These are phyloP conservation scores for Mormyrus lacerda DNA, from an alignment of 2,113 vertebrate genomes.

Conservation along the genomic window DNA sequence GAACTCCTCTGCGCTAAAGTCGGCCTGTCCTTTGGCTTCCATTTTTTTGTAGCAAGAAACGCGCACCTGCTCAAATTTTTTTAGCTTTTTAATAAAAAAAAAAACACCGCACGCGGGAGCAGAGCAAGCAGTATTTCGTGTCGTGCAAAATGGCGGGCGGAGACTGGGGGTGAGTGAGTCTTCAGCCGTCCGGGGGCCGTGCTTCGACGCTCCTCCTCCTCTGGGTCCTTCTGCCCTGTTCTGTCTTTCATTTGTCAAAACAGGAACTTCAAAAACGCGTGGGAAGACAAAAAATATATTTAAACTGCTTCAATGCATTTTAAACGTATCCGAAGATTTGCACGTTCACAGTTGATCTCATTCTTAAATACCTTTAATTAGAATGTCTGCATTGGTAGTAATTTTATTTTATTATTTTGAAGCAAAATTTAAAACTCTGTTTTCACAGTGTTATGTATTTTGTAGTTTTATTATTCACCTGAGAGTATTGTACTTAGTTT, in stretches of 20 bases:
- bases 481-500: not conserved
- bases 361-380: not conserved
- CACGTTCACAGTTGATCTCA: not conserved
- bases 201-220: not conserved
- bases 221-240: not conserved
- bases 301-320: not conserved
- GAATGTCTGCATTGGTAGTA: not conserved
- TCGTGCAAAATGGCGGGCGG: slow-evolving; percentile 42
- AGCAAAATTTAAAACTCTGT: not conserved
- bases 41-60: slow-evolving; percentile 17
- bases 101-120: not conserved
- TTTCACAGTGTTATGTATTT: not conserved
- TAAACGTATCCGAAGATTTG: not conserved
- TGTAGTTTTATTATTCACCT: not conserved
- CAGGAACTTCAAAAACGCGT: not conserved
- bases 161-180: slow-evolving; percentile 12
- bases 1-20: slow-evolving; percentile 63
- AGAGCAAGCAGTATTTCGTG: slow-evolving; percentile 16
- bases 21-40: slow-evolving; percentile 40
- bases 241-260: not conserved
- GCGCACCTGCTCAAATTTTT: not conserved
- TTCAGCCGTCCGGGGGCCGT: not conserved
- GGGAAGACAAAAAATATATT: not conserved
- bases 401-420: not conserved
- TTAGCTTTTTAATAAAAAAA: not conserved